Conservation (phyloP, 2,888 invertebrate genomes). For the Polydrusus pterygomalis region DNA sequence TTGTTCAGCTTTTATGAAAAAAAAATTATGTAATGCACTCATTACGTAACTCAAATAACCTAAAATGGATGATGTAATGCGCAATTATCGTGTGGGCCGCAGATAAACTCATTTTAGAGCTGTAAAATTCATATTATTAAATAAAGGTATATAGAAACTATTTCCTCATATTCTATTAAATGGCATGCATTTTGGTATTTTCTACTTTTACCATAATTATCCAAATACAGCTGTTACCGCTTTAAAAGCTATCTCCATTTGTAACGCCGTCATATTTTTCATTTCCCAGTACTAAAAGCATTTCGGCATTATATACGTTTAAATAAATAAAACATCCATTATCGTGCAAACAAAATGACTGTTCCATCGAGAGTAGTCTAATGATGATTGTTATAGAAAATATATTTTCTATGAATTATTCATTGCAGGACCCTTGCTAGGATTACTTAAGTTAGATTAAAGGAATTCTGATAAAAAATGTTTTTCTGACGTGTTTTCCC, state of each 20-base stretch:
- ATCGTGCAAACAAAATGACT: slow-evolving; percentile 49
- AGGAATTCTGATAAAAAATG: slow-evolving; percentile 57
- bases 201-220: slow-evolving; percentile 17
- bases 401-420: slow-evolving; percentile 61
- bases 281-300: slow-evolving; percentile 41
- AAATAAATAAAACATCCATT: slow-evolving; percentile 52
- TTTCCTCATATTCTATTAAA: slow-evolving; percentile 1
- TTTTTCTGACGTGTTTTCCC: not conserved
- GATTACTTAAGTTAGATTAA: slow-evolving; percentile 23
- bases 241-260: slow-evolving; percentile 26
- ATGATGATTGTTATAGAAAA: slow-evolving; percentile 64
- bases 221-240: slow-evolving; percentile 12
- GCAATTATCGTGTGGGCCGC: too few species aligned
- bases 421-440: slow-evolving; percentile 30
- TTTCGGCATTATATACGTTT: slow-evolving; percentile 44
- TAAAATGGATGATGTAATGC: too few species aligned
- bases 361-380: slow-evolving; percentile 57
- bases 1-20: too few species aligned
- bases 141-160: not conserved
- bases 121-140: too few species aligned
- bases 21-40: too few species aligned
- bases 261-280: slow-evolving; percentile 35
- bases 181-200: not conserved
- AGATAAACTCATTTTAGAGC: too few species aligned
- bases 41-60: too few species aligned